These are phyloP conservation scores for Sycobia sp. DNA, from an alignment of 1,140 invertebrate species.

Conservation along the genomic window DNA sequence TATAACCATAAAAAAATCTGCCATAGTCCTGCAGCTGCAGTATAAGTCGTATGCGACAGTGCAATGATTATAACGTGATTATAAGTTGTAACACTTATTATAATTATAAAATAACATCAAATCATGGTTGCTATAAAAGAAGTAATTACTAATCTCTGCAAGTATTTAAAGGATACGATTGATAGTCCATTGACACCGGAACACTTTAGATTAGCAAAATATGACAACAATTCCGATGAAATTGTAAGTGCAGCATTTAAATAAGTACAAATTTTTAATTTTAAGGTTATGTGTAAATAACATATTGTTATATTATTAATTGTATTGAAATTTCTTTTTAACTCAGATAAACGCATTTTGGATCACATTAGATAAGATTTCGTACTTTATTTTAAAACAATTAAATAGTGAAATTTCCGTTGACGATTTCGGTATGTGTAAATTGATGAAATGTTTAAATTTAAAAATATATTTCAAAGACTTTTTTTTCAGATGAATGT, in stretches of 20 bases:
- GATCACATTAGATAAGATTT: conserved; percentile 40
- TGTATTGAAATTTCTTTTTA: conserved; percentile 10
- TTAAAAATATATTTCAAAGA: conserved; percentile 2
- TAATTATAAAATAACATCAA: conserved; percentile 8
- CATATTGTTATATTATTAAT: conserved; percentile 36
- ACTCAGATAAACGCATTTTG: conserved; percentile 20
- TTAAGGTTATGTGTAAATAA: conserved; percentile 26
- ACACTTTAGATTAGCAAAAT: conserved; percentile 45
- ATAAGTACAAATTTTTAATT: not conserved
- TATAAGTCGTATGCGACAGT: no score
- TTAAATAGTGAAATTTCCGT: conserved; percentile 36
- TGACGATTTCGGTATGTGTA: conserved; percentile 43
- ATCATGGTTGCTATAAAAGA: conserved; percentile 44
- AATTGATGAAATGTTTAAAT: conserved; percentile 10
- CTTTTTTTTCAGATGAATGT: conserved; percentile 44
- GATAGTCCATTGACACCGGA: conserved; percentile 42
- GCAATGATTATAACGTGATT: no score
- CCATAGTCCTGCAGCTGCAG: no score
- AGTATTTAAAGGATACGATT: conserved; percentile 40
- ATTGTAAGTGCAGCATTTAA: conserved; percentile 39
- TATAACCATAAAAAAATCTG: no score
- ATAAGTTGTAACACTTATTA: no score
- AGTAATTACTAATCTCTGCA: conserved; percentile 42
- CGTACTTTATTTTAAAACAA: conserved; percentile 38
- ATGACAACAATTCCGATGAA: conserved; percentile 34